Base-by-base conservation (phyloP, 1,140 invertebrate species). In the Physella acuta region DNA sequence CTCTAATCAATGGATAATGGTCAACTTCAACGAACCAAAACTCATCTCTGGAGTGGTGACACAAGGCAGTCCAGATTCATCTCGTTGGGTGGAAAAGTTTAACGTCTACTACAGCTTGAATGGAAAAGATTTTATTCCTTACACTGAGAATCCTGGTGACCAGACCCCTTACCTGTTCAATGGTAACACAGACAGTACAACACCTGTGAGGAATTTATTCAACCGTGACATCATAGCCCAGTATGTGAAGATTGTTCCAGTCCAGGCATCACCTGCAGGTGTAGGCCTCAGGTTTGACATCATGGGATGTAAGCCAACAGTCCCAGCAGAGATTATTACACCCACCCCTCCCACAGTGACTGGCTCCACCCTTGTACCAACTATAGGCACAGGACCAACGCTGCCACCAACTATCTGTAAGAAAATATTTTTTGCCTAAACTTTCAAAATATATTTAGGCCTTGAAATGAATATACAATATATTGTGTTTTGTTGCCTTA, bases 1-100 rank as follows among this genome's bases (percentile, higher is more conserved):
- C 24, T 64, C 70, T n/a, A 61, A 74, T 26, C 76, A 78, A 44
- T 80, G 74, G 75, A 78, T 82, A 24, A 74, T 76, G 69, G 76
- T 82, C 0, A 90, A 94, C 82, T 93, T 95, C 77, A 79, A 89
- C 24, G 77, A 83, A 34, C 88, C 89, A 34, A 88, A 89, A 0
- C 87, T 91, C 36, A 81, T 95, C 8, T 93, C 92, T 17, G 93
- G 92, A 59, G 85, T 95, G 20, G 85, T 88, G 26, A 94, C 91
- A 0, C 91, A 90, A 81, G 85, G 85, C 16, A 74, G 73, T 34
- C 73, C 77, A 8, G 71, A 75, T 20, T 76, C 75, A n/a, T 56
- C 55, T n/a, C 74, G 82, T 39, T 94, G 91, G 91, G 92, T 94
- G 0, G 89, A 88, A 0, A 85, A 88, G 0, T 94, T 90, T 80